These are phyloP conservation scores for Cyprinella venusta DNA, from an alignment of 2,797 vertebrate genomes.

Conservation along the genomic window DNA sequence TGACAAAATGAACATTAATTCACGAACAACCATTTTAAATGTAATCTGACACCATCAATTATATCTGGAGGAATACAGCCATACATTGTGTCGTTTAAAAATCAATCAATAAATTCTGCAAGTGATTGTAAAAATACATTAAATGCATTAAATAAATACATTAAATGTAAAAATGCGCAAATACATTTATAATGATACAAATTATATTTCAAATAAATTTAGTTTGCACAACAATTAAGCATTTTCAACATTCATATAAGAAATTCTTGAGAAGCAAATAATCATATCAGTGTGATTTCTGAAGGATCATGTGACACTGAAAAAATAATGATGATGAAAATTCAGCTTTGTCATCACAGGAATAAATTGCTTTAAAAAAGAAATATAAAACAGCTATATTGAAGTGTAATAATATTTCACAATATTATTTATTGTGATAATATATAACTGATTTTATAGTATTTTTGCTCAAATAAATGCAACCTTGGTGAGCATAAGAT, in stretches of 20 bases:
- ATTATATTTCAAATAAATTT: neutral
- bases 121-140: too few species aligned
- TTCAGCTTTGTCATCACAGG: neutral
- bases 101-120: too few species aligned
- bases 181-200: neutral
- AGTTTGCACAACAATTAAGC: neutral
- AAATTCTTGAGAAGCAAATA: neutral
- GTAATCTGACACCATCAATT: neutral
- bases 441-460: neutral
- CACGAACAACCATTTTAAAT: too few species aligned
- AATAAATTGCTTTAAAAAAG: neutral
- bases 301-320: neutral
- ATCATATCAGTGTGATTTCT: neutral
- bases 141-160: too few species aligned
- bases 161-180: too few species aligned
- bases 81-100: neutral
- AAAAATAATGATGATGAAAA: too few species aligned
- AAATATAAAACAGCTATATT: neutral
- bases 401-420: neutral
- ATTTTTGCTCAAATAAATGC: neutral
- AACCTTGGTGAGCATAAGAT: neutral
- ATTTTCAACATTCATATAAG: neutral
- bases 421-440: too few species aligned
- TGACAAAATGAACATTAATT: neutral
- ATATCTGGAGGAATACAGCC: neutral